Evolutionary conservation across 2,888 invertebrate species (phyloP), one percentile per base, ranked within the genome.

Genomic region (Archips crataeganus): DNA sequence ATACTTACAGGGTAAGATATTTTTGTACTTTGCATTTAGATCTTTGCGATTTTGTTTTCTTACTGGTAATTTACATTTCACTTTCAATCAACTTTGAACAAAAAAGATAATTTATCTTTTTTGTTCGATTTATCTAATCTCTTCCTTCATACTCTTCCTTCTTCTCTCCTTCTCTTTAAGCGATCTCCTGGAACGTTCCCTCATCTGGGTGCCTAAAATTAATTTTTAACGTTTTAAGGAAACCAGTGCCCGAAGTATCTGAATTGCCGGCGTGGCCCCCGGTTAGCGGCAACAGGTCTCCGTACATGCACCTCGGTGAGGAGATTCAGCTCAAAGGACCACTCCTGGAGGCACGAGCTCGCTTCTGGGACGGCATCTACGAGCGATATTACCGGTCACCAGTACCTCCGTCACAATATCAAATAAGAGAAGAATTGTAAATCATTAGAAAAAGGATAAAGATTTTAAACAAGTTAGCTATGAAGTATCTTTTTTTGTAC

Each of bases 291-390:
- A 65, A 80, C 13, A 61, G 81, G 32, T 78, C 82, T 3, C 87
- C 87, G 0, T 77, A 84, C 69, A 85, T 87, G 85, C 82, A 83
- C 0, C 70, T 90, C 4, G 82, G 82, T 8, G 61, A 73, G 3
- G 70, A 65, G 60, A 57, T 77, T 2, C 67, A 75, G 65, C 65
- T 78, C 3, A 74, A 71, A 23, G 77, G 74, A 32, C n/a, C 63
- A 2, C 62, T 76, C 6, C 62, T 77, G 59, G 74, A 76, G n/a
- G 11, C 59, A 61, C 64, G 75, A 15, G 59, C 51, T 45, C 39
- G 13, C 0, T 77, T 78, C 57, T 78, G 78, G 78, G 74, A 76
- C 0, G 42, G 51, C 5, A 74, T 78, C 5, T 78, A 78, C 45
- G 65, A 34, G 23, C 47, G 59, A 4, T 69, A 51, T 39, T 73